Evolutionary conservation across 2,797 vertebrate genomes (phyloP), one percentile per base, ranked within the genome.

Genomic region (Monodelphis domestica): DNA sequence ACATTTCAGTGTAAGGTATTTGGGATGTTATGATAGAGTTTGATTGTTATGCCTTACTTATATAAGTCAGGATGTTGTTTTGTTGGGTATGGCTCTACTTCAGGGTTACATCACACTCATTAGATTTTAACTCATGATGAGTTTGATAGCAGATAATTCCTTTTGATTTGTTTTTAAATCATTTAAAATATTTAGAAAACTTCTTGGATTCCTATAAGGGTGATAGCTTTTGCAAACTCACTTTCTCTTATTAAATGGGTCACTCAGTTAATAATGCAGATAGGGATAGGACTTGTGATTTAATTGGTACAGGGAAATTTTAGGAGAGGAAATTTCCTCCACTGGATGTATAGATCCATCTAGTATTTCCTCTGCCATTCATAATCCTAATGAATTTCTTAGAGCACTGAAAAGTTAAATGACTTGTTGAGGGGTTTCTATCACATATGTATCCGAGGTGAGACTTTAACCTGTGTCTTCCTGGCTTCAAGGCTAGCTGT

Each of bases 101-200:
- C 84, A 92, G 91, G 88, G 89, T 90, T 96, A 51, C 12, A 63
- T 70, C 70, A 9, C 12, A 10, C 50, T 89, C 87, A 78, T 97
- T 96, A 89, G 29, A 70, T 94, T 55, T 29, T 95, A 95, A 94
- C 78, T 28, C 14, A 50, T 21, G 10, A 28, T 84, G 3, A 50
- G 0, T 94, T 93, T 91, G 12, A 96, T 96, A 94, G 53, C 45
- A 96, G 33, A 52, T 95, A 0, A 90, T 97, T 50, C 0, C 90
- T 54, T 59, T 90, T 90, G 88, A 52, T 50, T 94, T 95, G 90
- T 38, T 96, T 95, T 95, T 26, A 95, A 94, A 97, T 94, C 91
- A 59, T 28, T 54, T 91, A 93, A 50, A 91, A 57, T 88, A 88
- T 55, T 94, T n/a, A n/a, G 92, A 94, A 54, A 91, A 28, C 10